Base-by-base conservation (phyloP, 1,140 invertebrate species). In the Bacillus rossius region DNA sequence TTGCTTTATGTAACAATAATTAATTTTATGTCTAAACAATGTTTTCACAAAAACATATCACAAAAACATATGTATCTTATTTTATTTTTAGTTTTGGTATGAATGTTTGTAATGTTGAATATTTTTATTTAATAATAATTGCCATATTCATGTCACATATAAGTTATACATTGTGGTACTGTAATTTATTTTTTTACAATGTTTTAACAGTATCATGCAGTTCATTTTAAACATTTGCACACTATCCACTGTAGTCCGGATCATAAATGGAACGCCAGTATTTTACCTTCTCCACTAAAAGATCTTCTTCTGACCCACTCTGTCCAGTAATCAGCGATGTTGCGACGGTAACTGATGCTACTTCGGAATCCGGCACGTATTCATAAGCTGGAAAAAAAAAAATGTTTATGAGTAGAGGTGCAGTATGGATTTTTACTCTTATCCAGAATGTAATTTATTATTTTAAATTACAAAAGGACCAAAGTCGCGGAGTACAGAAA, bases 341-440 rank as follows among this genome's bases (percentile, higher is more conserved):
- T 16, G 68, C 74, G 16, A 75, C 58, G 17, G 73, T 76, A 19
- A 76, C 72, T 29, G 83, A 81, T 40, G 84, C 86, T 67, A 91
- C 87, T 78, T 92, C 89, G 66, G 89, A 91, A 73, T 93, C 90
- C 47, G 91, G 89, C 60, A 92, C 81, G 74, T 96, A 96, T 79
- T 96, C 93, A 73, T 94, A 96, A 52, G 92, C 92, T 94, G 75
- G 56, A 86, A 84, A 69, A 52, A 60, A 71, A 70, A 69, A 22
- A 64, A 64, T 60, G 64, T 23, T 58, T 42, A 64, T 57, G 63
- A 55, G 57, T 43, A 17, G 22, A 20, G 40, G 13, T 14, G 16
- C 8, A 22, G 65, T 67, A 63, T 55, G 55, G 19, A 61, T 8
- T 40, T 40, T 40, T 40, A 13, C 38, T 40, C n/a, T 10, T 13